Evolutionary conservation across 2,113 vertebrate genomes (phyloP).

Genomic region (Nansenia antarctica): DNA sequence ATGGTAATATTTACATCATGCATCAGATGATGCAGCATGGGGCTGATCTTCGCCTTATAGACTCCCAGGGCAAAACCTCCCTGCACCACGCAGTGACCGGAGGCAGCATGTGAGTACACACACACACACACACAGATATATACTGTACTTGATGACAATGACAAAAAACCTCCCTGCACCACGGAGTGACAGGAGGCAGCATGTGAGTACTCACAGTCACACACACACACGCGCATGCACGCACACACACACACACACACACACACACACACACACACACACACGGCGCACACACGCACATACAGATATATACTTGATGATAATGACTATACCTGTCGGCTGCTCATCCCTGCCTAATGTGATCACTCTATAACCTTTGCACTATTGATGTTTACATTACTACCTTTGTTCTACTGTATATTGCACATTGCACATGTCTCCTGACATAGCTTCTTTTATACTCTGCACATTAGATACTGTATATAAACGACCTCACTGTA

Average conservation of each 20-base stretch:
- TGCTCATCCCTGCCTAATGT: not conserved
- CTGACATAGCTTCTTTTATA: no score
- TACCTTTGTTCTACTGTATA: no score
- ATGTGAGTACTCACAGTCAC: constrained; percentile 9
- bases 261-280: not conserved
- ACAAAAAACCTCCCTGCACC: not conserved
- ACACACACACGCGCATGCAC: not conserved
- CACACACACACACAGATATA: constrained; percentile 1
- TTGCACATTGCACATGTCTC: no score
- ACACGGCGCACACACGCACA: no score
- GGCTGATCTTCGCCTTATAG: constrained; percentile 67
- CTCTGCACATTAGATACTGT: no score
- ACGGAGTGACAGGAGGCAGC: not conserved
- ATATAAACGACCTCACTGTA: no score
- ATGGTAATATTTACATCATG: constrained; percentile 76
- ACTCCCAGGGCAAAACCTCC: constrained; percentile 72
- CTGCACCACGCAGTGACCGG: constrained; percentile 78
- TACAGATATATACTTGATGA: not conserved
- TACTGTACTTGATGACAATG: not conserved
- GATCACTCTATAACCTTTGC: no score
- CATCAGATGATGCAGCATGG: constrained; percentile 79
- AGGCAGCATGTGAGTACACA: constrained; percentile 73
- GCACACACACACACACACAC: not conserved
- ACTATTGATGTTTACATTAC: no score
- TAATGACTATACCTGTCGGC: not conserved